Percentiles rank a stretch among this genome's conserved stretches.
Evolutionary conservation across 1,140 invertebrate species (phyloP).

Genomic region (Dreissena rostriformis): DNA sequence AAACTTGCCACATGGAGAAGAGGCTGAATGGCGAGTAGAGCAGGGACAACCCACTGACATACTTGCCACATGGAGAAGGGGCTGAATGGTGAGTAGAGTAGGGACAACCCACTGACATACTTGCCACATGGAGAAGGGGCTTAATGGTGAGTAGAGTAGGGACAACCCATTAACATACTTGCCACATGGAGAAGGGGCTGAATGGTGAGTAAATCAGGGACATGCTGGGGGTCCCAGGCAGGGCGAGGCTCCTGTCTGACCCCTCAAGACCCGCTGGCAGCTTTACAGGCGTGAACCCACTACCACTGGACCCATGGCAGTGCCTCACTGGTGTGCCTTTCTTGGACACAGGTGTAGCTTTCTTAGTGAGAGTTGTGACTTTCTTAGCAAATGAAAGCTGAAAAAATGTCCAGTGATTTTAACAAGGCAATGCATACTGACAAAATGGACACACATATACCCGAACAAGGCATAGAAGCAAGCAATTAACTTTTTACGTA

Average conservation of each 20-base stretch:
- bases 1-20: constrained; percentile 37
- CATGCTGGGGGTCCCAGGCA: constrained; percentile 16
- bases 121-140: constrained; percentile 20
- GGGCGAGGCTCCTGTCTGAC: constrained; percentile 23
- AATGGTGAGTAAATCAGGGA: constrained; percentile 18
- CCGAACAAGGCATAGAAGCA: too few species aligned
- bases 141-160: constrained; percentile 7
- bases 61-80: constrained; percentile 34
- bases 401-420: too few species aligned
- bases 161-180: constrained; percentile 33
- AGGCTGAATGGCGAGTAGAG: constrained; percentile 8
- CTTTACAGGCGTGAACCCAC: constrained; percentile 42
- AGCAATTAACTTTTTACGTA: too few species aligned
- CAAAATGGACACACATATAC: too few species aligned
- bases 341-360: not conserved
- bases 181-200: constrained; percentile 21
- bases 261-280: constrained; percentile 32
- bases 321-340: not conserved
- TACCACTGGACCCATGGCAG: not conserved
- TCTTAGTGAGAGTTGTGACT: too few species aligned
- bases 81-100: constrained; percentile 6
- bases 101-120: not conserved
- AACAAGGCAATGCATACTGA: too few species aligned
- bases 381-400: too few species aligned
- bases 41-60: too few species aligned